Evolutionary conservation across 1,140 invertebrate genomes (phyloP), one percentile per base, ranked within the genome.

Genomic region (Subanguina moxae): DNA sequence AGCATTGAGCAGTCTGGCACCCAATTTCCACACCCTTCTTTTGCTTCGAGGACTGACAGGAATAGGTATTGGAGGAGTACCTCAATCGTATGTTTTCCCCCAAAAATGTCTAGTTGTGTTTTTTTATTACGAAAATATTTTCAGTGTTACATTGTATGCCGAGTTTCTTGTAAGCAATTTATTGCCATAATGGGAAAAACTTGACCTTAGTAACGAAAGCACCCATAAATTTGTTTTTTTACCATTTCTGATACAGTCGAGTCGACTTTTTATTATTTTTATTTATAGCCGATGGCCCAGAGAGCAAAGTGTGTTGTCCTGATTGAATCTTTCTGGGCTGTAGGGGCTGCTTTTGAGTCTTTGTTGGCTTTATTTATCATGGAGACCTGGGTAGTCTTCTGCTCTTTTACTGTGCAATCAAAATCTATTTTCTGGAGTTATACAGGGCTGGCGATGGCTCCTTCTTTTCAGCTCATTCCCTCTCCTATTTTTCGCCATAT

Each of bases 251-350:
- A n/a, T n/a, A n/a, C n/a, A n/a, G n/a, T n/a, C n/a, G n/a, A n/a
- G n/a, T n/a, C n/a, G n/a, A n/a, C n/a, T n/a, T n/a, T n/a, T n/a
- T n/a, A n/a, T n/a, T n/a, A n/a, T n/a, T n/a, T 11, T 38, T 38
- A 38, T 38, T 38, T 38, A 38, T 11, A 38, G 32, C 93, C 93
- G 19, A 89, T 90, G 56, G 91, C 92, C 82, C 91, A 94, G 82
- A 86, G 93, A 81, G 91, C 91, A 28, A 93, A 92, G 85, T 94
- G 92, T 87, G 91, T 95, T 42, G 90, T 95, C 56, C 85, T 95
- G 71, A 87, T 95, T 66, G 93, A 96, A 90, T 91, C 92, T 86
- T 96, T 95, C 84, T 96, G 93, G 92, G 92, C 92, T 0, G 86
- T 95, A 48, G 93, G 93, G 56, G 91, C 92, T 11, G 76, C 72